Base-by-base conservation (phyloP, 2,888 invertebrate genomes). In the Lithophane ornitopus region DNA sequence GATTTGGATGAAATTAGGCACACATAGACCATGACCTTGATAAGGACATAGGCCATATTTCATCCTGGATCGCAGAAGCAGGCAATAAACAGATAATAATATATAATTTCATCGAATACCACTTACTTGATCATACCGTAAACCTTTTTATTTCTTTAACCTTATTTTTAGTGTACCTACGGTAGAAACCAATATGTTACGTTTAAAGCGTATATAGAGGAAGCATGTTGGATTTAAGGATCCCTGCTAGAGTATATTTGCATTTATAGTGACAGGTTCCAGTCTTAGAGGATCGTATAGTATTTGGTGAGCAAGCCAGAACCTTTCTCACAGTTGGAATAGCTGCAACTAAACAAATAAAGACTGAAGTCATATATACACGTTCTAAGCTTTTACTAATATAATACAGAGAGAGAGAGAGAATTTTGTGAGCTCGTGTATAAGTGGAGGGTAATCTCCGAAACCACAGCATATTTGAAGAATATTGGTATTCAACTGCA, bases 201-300 rank as follows among this genome's bases (percentile, higher is more conserved):
- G 54, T 80, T 79, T 68, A 75, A 80, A 61, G 65, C 68, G 59
- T 56, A 39, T 65, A 19, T 59, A 75, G 14, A 66, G 59, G 34
- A 69, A 69, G 22, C 65, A 28, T 59, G 59, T 70, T 56, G 74
- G 65, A 80, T 70, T 80, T 69, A 80, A 80, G 65, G 41, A 80
- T 80, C 75, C 41, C 28, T 66, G 54, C 41, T 41, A 56, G 26
- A 76, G 66, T 56, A 70, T 76, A 80, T 80, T 80, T 70, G 80
- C 81, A 75, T 80, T 69, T 70, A 80, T 70, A 76, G 80, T 81
- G 70, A 56, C 65, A 66, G 59, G 49, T 61, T 74, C 62, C 39
- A 49, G 74, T 26, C n/a, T 41, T 16, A 54, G 52, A 75, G 49
- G 46, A 56, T 49, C n/a, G 26, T 54, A 34, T 34, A 63, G 65